phyloP scores from a whole-genome alignment of 2,797 vertebrate genomes.

The Astyanax mexicanus region DNA sequence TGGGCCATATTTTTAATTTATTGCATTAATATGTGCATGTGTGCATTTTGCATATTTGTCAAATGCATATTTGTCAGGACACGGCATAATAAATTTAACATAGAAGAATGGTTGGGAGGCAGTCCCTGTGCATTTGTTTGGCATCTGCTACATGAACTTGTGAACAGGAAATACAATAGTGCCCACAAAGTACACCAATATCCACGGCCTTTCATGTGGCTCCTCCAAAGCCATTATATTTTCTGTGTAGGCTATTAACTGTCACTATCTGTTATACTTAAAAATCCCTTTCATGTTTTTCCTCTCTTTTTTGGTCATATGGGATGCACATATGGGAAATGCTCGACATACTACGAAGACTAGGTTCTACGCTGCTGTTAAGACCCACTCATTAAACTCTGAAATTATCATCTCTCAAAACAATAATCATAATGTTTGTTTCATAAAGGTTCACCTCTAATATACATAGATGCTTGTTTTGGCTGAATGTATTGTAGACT shows the following conservation, averaged over 20 bases:
- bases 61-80: constrained; percentile 56
- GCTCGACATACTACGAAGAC: constrained; percentile 12
- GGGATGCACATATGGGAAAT: constrained; percentile 84
- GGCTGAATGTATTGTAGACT: too few relatives aligned
- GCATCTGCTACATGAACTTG: constrained; percentile 93
- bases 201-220: constrained; percentile 92
- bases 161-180: constrained; percentile 90
- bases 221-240: constrained; percentile 90
- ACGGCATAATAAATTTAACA: constrained; percentile 76
- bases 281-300: constrained; percentile 91
- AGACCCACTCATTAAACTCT: neutral
- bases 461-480: too few relatives aligned
- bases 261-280: constrained; percentile 89
- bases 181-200: constrained; percentile 82
- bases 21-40: constrained; percentile 41
- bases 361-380: neutral
- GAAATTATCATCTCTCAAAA: neutral
- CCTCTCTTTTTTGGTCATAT: constrained; percentile 85
- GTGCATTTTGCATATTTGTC: constrained; percentile 36
- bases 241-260: constrained; percentile 86
- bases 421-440: neutral
- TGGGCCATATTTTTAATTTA: constrained; percentile 13
- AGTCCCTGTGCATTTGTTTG: constrained; percentile 79
- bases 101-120: constrained; percentile 37
- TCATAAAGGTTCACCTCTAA: neutral